Evolutionary conservation across 2,888 invertebrate species (phyloP), one percentile per base, ranked within the genome.

Genomic region (Leptopilina drosophilae): DNA sequence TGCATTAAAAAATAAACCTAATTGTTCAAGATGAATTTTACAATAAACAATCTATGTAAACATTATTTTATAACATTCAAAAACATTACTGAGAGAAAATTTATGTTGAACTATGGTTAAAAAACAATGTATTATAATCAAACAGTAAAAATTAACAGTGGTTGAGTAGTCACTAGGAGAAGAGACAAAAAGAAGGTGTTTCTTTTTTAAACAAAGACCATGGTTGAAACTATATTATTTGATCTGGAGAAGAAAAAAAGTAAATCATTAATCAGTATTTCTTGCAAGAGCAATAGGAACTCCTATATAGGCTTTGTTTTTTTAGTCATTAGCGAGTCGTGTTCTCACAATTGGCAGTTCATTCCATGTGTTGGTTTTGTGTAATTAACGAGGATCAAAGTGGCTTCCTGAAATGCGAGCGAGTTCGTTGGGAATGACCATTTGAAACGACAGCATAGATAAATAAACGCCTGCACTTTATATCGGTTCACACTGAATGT

Each of bases 361-460:
- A 62, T 62, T 67, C 67, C 20, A 11, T 40, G 26, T 73, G 73
- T 73, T 73, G 73, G 73, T 73, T 73, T 73, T 73, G 33, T n/a
- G 73, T 73, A 73, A 73, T 73, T 73, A 73, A 73, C 73, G 73
- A 53, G 53, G 73, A 73, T 73, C 73, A 73, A 73, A 73, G 73
- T 69, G 73, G 53, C 73, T 73, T 73, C 73, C 53, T 56, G 73
- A 73, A 73, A 56, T 73, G 53, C 53, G 33, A 73, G 53, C 49
- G 26, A 49, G 69, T 53, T 73, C 69, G 9, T 26, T 73, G 53
- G 53, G 73, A 73, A 73, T 56, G 73, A 73, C 73, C 73, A 73
- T 56, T 53, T 73, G 73, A 73, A 73, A 53, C 73, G 56, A 40
- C 73, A 73, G 14, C 73, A 56, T 73, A 56, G 53, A 73, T 73